phyloP scores from a whole-genome alignment of 2,797 vertebrate species.

The Nasua narica region DNA sequence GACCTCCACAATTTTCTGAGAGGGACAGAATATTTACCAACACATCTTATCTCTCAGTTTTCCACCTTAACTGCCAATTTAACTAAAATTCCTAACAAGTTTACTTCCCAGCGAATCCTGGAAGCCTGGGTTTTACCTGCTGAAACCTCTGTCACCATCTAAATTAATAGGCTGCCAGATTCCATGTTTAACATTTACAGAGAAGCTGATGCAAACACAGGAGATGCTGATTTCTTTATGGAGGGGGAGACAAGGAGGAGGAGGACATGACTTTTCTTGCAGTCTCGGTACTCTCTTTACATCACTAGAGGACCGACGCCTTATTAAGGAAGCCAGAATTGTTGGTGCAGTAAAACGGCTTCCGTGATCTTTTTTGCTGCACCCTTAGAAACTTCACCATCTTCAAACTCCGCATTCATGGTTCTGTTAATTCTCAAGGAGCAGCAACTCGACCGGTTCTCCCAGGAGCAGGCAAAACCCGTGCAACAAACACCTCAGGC shows the following conservation, averaged over 20 bases:
- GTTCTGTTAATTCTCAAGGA: slow-evolving; percentile 60
- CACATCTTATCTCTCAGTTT: neutral
- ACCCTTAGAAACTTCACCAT: slow-evolving; percentile 65
- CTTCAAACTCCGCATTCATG: slow-evolving; percentile 45
- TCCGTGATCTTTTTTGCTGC: slow-evolving; percentile 68
- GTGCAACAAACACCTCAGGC: slow-evolving; percentile 42
- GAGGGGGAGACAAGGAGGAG: slow-evolving; percentile 37
- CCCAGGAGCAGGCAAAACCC: slow-evolving; percentile 39
- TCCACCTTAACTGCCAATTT: slow-evolving; percentile 51
- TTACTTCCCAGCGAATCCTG: slow-evolving; percentile 43
- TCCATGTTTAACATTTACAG: neutral
- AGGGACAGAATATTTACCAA: neutral
- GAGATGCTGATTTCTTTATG: slow-evolving; percentile 32
- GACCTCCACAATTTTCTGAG: neutral
- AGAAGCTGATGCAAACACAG: slow-evolving; percentile 63
- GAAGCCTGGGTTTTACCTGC: slow-evolving; percentile 8
- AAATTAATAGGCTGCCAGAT: slow-evolving; percentile 16
- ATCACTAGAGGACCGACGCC: neutral
- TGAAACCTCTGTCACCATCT: slow-evolving; percentile 12
- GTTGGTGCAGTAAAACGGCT: slow-evolving; percentile 69
- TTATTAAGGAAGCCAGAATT: slow-evolving; percentile 66
- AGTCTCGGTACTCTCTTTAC: slow-evolving; percentile 11
- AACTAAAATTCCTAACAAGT: neutral
- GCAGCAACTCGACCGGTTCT: slow-evolving; percentile 17
- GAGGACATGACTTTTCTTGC: slow-evolving; percentile 27